Evolutionary conservation across 2,113 vertebrate genomes (phyloP).

Genomic region (Columbina picui): DNA sequence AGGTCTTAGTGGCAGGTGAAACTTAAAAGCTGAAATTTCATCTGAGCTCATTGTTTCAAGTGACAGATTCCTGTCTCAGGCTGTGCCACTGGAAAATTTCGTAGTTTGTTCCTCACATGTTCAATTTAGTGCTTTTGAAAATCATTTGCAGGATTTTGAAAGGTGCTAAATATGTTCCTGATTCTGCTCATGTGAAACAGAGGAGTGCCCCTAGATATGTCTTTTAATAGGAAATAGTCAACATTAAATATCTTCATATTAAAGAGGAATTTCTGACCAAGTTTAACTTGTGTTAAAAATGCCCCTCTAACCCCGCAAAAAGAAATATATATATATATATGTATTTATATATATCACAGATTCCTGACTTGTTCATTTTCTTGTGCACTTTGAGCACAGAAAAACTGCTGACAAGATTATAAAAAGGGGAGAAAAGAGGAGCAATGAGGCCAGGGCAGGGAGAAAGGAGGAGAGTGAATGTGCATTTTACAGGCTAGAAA

Average conservation of each 20-base stretch:
- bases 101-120: neutral
- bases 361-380: neutral
- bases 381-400: neutral
- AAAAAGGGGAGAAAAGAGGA: neutral
- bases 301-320: too few species aligned
- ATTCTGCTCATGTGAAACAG: neutral
- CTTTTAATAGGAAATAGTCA: neutral
- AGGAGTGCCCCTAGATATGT: neutral
- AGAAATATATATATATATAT: too few species aligned
- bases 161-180: neutral
- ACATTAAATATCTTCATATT: neutral
- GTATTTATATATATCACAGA: neutral
- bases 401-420: neutral
- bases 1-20: neutral
- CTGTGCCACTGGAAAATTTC: neutral
- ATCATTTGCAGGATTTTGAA: neutral
- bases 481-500: neutral
- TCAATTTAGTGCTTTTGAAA: neutral
- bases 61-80: neutral
- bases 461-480: neutral
- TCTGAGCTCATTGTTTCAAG: neutral
- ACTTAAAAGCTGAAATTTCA: neutral
- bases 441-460: fast-evolving
- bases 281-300: neutral
- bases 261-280: neutral